These are phyloP conservation scores for Metacarcinus magister DNA, from an alignment of 2,888 invertebrate species.

Conservation along the genomic window DNA sequence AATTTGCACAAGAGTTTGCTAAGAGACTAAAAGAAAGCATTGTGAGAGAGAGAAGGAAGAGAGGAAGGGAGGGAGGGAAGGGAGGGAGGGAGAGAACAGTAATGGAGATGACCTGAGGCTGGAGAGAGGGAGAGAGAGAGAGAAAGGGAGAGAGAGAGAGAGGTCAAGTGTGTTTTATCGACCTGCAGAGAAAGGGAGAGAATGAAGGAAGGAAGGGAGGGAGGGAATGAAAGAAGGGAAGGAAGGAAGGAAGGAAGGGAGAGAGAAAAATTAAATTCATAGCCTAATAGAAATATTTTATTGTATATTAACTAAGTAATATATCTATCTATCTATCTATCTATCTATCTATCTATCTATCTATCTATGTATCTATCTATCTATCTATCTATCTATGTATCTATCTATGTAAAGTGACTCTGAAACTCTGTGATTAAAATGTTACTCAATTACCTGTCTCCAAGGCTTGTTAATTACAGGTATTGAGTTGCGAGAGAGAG, in stretches of 20 bases:
- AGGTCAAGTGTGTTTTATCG: background rate
- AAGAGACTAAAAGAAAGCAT: too few species aligned
- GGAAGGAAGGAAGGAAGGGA: background rate
- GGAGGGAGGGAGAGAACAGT: background rate
- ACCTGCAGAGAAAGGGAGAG: background rate
- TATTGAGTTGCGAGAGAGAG: slow-evolving; percentile 34
- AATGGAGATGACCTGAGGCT: background rate
- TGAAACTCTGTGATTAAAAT: background rate
- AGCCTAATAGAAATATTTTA: background rate
- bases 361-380: background rate
- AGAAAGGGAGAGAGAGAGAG: slow-evolving; percentile 13
- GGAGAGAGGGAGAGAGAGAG: slow-evolving; percentile 30
- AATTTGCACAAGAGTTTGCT: too few species aligned
- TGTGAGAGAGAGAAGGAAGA: background rate
- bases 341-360: background rate
- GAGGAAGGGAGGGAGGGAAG: background rate
- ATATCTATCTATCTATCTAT: too few species aligned
- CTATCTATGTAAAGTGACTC: background rate
- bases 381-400: background rate
- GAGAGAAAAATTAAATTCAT: background rate
- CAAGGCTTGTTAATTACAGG: background rate
- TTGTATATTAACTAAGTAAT: too few species aligned
- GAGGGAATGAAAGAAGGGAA: background rate
- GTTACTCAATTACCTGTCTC: background rate
- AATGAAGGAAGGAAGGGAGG: background rate